These are phyloP conservation scores for Chrysemys picta DNA, from an alignment of 2,113 vertebrate genomes.

Conservation along the genomic window DNA sequence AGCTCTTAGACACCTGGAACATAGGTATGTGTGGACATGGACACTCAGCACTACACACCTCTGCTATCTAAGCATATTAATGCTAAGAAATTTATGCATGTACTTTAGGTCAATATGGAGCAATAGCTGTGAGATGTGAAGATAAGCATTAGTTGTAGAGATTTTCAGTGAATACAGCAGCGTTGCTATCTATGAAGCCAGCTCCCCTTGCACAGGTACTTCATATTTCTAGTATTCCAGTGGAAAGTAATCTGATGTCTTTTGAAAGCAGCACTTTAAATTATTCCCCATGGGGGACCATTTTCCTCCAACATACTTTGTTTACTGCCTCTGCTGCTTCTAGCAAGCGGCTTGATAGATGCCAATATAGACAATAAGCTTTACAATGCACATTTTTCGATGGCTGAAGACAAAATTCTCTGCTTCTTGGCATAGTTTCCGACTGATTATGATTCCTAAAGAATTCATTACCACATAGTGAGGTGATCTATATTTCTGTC, in stretches of 20 bases:
- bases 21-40: not conserved
- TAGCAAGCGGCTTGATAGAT: slow-evolving; percentile 49
- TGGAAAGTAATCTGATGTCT: slow-evolving; percentile 41
- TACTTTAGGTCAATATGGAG: not conserved
- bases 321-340: slow-evolving; percentile 54
- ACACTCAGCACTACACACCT: not conserved
- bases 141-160: not conserved
- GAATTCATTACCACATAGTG: slow-evolving; percentile 45
- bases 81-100: not conserved
- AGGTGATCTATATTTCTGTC: slow-evolving; percentile 57
- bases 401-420: slow-evolving; percentile 42
- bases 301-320: slow-evolving; percentile 49
- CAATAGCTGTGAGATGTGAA: not conserved
- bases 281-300: slow-evolving; percentile 50
- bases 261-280: slow-evolving; percentile 62
- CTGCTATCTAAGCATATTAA: not conserved
- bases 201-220: slow-evolving; percentile 8
- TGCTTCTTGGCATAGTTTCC: slow-evolving; percentile 40
- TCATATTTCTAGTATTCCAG: slow-evolving; percentile 19
- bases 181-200: slow-evolving; percentile 20
- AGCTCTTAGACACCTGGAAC: not conserved
- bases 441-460: slow-evolving; percentile 51
- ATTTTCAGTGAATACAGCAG: not conserved
- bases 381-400: slow-evolving; percentile 32
- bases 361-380: slow-evolving; percentile 40